A percentile compares a stretch with the other conserved stretches of the same genome.
Evolutionary conservation across 2,888 invertebrate genomes (phyloP).

Genomic region (Clepsis dumicolana): DNA sequence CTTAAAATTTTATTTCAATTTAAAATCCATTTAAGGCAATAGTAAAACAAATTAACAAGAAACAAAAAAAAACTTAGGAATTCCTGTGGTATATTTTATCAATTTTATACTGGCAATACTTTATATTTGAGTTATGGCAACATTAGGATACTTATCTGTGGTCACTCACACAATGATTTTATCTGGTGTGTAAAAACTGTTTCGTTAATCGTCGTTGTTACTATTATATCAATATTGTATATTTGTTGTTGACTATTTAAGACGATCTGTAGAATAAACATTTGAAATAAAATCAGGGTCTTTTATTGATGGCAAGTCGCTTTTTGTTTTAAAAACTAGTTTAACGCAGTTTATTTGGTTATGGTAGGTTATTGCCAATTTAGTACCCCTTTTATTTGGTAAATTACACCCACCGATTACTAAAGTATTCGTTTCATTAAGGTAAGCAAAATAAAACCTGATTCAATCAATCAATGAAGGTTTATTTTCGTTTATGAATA

Average conservation of each 20-base stretch:
- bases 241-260: constrained; percentile 84
- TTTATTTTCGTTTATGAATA: no score
- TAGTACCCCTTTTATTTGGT: no score
- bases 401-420: no score
- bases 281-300: constrained; percentile 60
- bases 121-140: not conserved
- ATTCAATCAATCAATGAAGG: no score
- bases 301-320: constrained; percentile 41
- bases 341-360: no score
- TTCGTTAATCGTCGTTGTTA: constrained; percentile 77
- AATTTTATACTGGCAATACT: not conserved
- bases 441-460: no score
- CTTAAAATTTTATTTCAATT: not conserved
- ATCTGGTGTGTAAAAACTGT: constrained; percentile 67
- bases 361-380: no score
- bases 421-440: no score
- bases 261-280: constrained; percentile 81
- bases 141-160: constrained; percentile 44
- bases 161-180: constrained; percentile 69
- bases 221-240: constrained; percentile 77
- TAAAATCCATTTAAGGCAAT: not conserved
- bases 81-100: not conserved
- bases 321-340: constrained; percentile 24
- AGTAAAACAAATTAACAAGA: not conserved
- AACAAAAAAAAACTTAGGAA: not conserved